Base-by-base conservation (phyloP, 2,888 invertebrate genomes). In the Eupithecia inturbata region DNA sequence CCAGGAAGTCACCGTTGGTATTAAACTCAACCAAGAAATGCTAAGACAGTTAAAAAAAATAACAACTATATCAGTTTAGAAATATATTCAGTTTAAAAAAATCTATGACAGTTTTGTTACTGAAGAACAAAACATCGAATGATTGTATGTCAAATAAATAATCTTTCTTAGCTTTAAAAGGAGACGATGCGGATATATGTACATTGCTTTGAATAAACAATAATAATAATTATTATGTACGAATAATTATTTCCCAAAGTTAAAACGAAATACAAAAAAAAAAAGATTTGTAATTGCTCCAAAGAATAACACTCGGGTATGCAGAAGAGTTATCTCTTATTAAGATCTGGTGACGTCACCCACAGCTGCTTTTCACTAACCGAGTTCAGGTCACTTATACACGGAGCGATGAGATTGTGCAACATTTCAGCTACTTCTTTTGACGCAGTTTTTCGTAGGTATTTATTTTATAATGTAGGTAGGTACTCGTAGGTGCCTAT, bases 281-380 rank as follows among this genome's bases (percentile, higher is more conserved):
- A 64, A 19, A n/a, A 36, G 22, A 36, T 22, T 53, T 53, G 26
- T 22, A 53, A 68, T 68, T 68, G 33, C 36, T 62, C 19, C 36
- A 62, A 67, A 71, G 71, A 62, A 72, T 22, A 53, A 31, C 7
- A 53, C 39, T 64, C 60, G 10, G 45, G 64, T 75, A 72, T 83
- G 77, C 77, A 77, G 71, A 75, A 63, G 76, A 81, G 80, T 77
- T 83, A 86, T 87, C 86, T 85, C 86, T 84, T 86, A 87, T 86
- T 87, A 86, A 87, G 84, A 87, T 87, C 85, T 84, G 79, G 80
- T 82, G 72, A 69, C 81, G 87, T 85, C 86, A 82, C 82, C 80
- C 74, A 81, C 87, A 87, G 85, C 78, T 78, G 79, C 68, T 68
- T 67, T 64, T 36, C 33, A 63, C 70, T 64, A 63, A 67, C 71